These are phyloP conservation scores for mouse (Mus musculus) DNA, from an alignment of 2,113 vertebrate genomes.

Conservation along the genomic window GRCm39 chr8:93422501-93423000, in stretches of 20 bases:
- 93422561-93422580: not conserved
- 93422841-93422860: not conserved
- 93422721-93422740: not conserved
- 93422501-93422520: not conserved
- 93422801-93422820: not conserved
- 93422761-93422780: not conserved
- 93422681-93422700: not conserved
- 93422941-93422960: not conserved
- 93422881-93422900: not conserved
- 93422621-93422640: not conserved
- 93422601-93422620: not conserved
- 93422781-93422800: not conserved
- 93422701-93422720: not conserved
- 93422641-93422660: not conserved
- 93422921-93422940: not conserved
- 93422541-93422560: not conserved
- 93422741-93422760: not conserved
- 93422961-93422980: not conserved
- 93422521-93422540: fast-evolving
- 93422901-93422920: not conserved
- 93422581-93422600: not conserved
- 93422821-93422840: not conserved
- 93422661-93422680: not conserved
- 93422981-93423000: not conserved
- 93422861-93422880: not conserved